Evolutionary conservation across 2,888 invertebrate species (phyloP), one percentile per base, ranked within the genome.

Genomic region (Arge pagana): DNA sequence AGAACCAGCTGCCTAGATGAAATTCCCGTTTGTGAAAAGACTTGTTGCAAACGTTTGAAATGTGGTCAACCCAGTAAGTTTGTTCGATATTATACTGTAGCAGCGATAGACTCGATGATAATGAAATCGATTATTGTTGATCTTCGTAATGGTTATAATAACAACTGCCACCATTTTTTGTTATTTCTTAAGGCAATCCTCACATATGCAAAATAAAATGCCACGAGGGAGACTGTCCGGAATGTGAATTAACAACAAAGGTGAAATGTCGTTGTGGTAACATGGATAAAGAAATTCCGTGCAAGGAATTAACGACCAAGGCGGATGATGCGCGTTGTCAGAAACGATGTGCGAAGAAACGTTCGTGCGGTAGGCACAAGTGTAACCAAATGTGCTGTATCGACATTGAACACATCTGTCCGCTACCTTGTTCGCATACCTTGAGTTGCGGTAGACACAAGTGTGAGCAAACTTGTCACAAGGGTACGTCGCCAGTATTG

Each of bases 351-450:
- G 89, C 87, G 48, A 95, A 94, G 83, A 88, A 90, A 73, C 81
- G 91, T 52, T 85, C 85, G 8, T 93, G 93, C 71, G 90, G 90
- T 0, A 90, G 90, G 18, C 95, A 96, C 77, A 93, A 92, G 65
- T 98, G 98, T 79, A 89, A 90, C 66, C 87, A 89, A 60, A 79
- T 83, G 35, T 98, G 98, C 76, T 98, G 97, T 78, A 88, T 90
- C 61, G 89, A 89, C 54, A 78, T 84, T 10, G 89, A 93, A 54
- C 98, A 98, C 76, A 81, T 88, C 58, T 98, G 98, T 76, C 86
- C 88, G 4, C 79, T 89, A 64, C 82, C 87, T 41, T 96, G 96
- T 78, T 90, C 87, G 45, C 87, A 89, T 68, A 84, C 84, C 48
- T 81, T 98, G 18, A 82, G 86, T 23, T 98, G 98, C 78, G 94